phyloP scores from a whole-genome alignment of 2,113 vertebrate species.

The Oxygymnocypris stewartii region DNA sequence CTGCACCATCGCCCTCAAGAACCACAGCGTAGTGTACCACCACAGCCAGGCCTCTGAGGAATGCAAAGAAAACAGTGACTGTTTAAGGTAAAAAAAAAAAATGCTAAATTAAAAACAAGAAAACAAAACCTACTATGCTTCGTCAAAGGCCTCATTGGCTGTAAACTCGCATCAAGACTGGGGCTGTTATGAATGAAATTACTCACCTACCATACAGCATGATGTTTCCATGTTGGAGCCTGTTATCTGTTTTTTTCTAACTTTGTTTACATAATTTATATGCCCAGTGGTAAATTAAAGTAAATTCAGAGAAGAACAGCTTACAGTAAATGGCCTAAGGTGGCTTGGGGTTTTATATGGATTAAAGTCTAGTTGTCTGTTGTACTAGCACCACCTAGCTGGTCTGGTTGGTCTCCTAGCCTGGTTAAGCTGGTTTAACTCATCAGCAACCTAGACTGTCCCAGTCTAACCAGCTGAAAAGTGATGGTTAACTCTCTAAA shows the following conservation, averaged over 20 bases:
- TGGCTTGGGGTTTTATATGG: background rate
- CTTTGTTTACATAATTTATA: background rate
- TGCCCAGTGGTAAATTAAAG: background rate
- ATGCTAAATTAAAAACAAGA: too few relatives aligned
- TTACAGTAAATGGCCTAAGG: background rate
- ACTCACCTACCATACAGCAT: background rate
- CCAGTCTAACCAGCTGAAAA: background rate
- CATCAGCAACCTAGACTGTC: background rate
- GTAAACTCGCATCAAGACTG: background rate
- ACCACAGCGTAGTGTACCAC: slow-evolving; percentile 84
- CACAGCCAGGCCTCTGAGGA: slow-evolving; percentile 77
- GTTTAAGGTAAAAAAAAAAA: background rate
- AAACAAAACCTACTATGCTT: background rate
- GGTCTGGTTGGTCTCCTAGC: background rate
- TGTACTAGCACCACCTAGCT: background rate
- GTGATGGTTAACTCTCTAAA: background rate
- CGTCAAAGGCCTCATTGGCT: background rate
- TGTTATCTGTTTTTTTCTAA: background rate
- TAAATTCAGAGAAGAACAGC: background rate
- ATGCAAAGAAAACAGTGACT: slow-evolving; percentile 3
- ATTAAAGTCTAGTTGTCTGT: background rate
- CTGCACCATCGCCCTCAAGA: slow-evolving; percentile 78
- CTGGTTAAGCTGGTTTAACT: background rate
- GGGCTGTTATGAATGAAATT: background rate
- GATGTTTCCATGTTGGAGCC: background rate